Percentiles rank a stretch among this genome's conserved stretches.
These are phyloP conservation scores for Nibea albiflora DNA, from an alignment of 2,113 vertebrate genomes.

Conservation along the genomic window DNA sequence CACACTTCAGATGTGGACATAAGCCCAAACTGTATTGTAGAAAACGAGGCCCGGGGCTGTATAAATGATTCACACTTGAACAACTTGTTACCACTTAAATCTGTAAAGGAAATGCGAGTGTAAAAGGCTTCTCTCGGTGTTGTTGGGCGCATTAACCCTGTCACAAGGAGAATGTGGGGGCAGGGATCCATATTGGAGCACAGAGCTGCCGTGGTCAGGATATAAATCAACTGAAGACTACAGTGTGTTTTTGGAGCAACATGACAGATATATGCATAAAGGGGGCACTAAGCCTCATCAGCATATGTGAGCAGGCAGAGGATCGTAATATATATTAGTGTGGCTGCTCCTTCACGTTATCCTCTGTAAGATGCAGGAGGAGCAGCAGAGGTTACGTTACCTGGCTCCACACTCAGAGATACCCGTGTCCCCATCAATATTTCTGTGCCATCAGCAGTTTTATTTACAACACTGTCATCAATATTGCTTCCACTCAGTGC, in stretches of 20 bases:
- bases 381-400: slow-evolving; percentile 11
- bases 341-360: background rate
- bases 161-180: slow-evolving; percentile 1
- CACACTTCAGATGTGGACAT: slow-evolving; percentile 2
- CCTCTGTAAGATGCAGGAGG: background rate
- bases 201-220: background rate
- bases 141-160: slow-evolving; percentile 23
- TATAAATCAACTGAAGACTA: background rate
- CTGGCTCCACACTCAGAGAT: slow-evolving; percentile 14
- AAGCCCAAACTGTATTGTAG: background rate
- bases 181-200: background rate
- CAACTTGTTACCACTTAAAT: slow-evolving; percentile 31
- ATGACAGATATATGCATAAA: background rate
- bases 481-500: slow-evolving; percentile 46
- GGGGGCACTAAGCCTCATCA: background rate
- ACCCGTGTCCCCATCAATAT: slow-evolving; percentile 36
- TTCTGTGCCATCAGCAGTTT: slow-evolving; percentile 60
- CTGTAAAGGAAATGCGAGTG: slow-evolving; percentile 20
- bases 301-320: background rate
- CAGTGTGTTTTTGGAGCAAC: background rate
- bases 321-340: background rate
- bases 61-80: slow-evolving; percentile 58
- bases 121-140: slow-evolving; percentile 38
- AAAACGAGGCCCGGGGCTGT: slow-evolving; percentile 2
- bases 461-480: slow-evolving; percentile 67